Evolutionary conservation across 2,113 vertebrate genomes (phyloP).

Genomic region (Syngnathus floridae): DNA sequence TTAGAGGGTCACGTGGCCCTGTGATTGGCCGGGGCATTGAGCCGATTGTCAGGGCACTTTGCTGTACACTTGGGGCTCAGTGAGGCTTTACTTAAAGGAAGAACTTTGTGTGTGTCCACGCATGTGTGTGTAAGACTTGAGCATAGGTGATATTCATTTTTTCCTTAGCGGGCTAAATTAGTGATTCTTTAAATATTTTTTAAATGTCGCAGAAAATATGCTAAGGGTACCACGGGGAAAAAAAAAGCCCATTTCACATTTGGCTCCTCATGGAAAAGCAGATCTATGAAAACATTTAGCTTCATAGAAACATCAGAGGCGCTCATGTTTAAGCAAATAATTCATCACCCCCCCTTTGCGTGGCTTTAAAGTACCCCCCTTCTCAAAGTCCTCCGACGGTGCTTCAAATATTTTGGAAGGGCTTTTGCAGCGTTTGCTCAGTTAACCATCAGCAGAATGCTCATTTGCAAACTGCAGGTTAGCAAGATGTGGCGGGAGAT

Average conservation of each 20-base stretch:
- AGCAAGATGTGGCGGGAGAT: conserved; percentile 61
- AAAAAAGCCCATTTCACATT: conserved; percentile 36
- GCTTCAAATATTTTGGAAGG: conserved; percentile 65
- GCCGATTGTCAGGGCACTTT: conserved; percentile 82
- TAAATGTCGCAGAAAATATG: neutral
- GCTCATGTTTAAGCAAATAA: conserved; percentile 58
- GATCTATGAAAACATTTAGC: conserved; percentile 55
- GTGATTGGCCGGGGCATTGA: conserved; percentile 88
- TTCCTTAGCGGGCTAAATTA: conserved; percentile 2
- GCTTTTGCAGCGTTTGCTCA: conserved; percentile 58
- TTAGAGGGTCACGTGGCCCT: conserved; percentile 87
- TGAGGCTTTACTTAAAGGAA: conserved; percentile 75
- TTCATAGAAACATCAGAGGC: conserved; percentile 50
- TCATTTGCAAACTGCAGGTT: conserved; percentile 67
- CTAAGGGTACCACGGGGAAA: conserved; percentile 16
- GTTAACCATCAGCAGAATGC: conserved; percentile 59
- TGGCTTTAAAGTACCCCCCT: conserved; percentile 42
- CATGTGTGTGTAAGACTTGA: conserved; percentile 29
- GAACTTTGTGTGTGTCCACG: conserved; percentile 30
- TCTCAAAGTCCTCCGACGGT: conserved; percentile 37
- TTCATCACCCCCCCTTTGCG: conserved; percentile 52
- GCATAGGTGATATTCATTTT: no score
- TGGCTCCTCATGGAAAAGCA: conserved; percentile 39
- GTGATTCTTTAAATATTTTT: conserved; percentile 3
- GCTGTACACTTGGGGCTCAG: conserved; percentile 77